A percentile compares a stretch with the other conserved stretches of the same genome.
Evolutionary conservation across 2,888 invertebrate species (phyloP).

Genomic region (Eristalinus sepulchralis): DNA sequence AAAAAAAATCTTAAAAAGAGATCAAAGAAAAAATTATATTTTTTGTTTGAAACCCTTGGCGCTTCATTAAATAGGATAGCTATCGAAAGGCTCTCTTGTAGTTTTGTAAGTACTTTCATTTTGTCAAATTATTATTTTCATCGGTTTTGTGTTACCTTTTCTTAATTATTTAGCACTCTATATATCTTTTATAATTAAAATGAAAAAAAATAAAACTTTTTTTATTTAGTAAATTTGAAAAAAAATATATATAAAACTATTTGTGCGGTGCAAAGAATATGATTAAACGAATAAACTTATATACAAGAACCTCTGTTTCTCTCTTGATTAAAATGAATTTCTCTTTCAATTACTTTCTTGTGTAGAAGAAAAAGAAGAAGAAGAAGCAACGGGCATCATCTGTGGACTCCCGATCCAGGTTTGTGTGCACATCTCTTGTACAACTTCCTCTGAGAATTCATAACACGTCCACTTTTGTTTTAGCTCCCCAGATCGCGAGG

Average conservation of each 20-base stretch:
- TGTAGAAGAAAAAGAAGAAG: slow-evolving; percentile 81
- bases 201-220: slow-evolving; percentile 50
- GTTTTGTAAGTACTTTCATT: slow-evolving; percentile 81
- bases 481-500: slow-evolving; percentile 74
- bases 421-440: slow-evolving; percentile 62
- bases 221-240: slow-evolving; percentile 45
- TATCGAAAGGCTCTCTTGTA: slow-evolving; percentile 81
- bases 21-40: slow-evolving; percentile 87
- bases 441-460: not conserved
- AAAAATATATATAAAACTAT: slow-evolving; percentile 31
- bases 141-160: slow-evolving; percentile 73
- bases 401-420: slow-evolving; percentile 83
- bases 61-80: slow-evolving; percentile 81
- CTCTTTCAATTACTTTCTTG: slow-evolving; percentile 52
- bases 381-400: slow-evolving; percentile 82
- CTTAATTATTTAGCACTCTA: slow-evolving; percentile 58
- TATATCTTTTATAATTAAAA: slow-evolving; percentile 41
- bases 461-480: not conserved
- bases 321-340: slow-evolving; percentile 74
- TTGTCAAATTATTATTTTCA: slow-evolving; percentile 74
- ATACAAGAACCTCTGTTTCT: not conserved
- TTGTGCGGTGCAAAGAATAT: slow-evolving; percentile 66
- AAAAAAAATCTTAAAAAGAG: slow-evolving; percentile 71
- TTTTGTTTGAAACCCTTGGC: slow-evolving; percentile 85
- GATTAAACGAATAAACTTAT: slow-evolving; percentile 53